Percentiles rank a stretch among this genome's conserved stretches.
Conservation (phyloP, 2,888 invertebrate species). For the Rambutsinella grinnellia region DNA sequence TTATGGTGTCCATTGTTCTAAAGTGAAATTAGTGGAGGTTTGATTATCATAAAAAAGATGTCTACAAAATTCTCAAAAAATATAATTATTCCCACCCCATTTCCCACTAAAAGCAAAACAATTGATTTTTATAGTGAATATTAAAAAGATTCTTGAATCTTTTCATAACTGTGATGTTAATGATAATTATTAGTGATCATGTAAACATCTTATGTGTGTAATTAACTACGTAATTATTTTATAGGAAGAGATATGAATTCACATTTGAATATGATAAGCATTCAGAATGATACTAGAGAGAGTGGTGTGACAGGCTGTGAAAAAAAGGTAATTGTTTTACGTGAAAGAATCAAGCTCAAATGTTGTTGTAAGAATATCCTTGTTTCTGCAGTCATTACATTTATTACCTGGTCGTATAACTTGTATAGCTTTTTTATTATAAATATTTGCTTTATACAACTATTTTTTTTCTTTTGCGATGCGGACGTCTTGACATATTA, state of each 20-base stretch:
- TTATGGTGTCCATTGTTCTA: too few species aligned
- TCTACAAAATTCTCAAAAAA: constrained; percentile 10
- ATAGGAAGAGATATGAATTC: too few species aligned
- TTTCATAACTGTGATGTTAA: constrained; percentile 45
- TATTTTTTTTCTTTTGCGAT: not conserved
- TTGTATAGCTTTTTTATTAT: not conserved
- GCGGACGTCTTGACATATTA: not conserved
- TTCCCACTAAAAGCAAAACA: constrained; percentile 8
- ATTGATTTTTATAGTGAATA: too few species aligned
- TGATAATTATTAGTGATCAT: constrained; percentile 24
- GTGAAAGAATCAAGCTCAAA: constrained; percentile 33
- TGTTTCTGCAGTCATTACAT: not conserved
- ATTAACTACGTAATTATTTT: not conserved
- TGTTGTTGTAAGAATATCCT: not conserved
- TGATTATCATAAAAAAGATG: too few species aligned
- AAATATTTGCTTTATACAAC: not conserved
- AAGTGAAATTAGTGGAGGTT: too few species aligned
- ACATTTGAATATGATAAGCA: too few species aligned
- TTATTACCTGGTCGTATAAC: not conserved
- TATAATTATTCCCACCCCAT: constrained; percentile 30
- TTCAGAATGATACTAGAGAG: constrained; percentile 14
- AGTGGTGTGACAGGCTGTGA: constrained; percentile 48
- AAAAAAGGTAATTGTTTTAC: constrained; percentile 11
- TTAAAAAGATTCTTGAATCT: too few species aligned
- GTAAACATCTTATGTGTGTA: not conserved